Base-by-base conservation (phyloP, 1,140 invertebrate genomes). In the Nymphalis io region DNA sequence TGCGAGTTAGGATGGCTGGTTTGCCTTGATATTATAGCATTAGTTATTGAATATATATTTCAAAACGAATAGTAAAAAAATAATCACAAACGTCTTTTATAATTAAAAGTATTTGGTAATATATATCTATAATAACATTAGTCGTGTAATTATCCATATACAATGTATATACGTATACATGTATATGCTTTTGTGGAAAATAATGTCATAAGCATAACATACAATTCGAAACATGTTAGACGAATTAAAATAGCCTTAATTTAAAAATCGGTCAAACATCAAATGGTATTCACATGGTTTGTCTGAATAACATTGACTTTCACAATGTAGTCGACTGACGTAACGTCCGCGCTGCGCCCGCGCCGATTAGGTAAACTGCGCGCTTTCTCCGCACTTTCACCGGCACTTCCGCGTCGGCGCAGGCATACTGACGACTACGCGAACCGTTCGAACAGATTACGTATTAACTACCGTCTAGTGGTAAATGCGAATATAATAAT, bases 381-480 rank as follows among this genome's bases (percentile, higher is more conserved):
- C 80, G 87, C 89, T 91, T 91, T 91, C 89, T 85, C 88, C 82
- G 79, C 81, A 91, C 89, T 91, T 91, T 89, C 88, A 84, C 88
- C 85, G 55, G 57, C 63, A 81, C 79, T 89, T 90, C 88, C 88
- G 88, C 79, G 76, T 89, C 76, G 72, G 60, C 70, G 23, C 51
- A 72, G 64, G 38, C 53, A 27, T 27, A 27, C 53, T 27, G 51
- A 33, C 42, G 21, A 5, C 46, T 8, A 0, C 27, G 20, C 40
- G 58, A 57, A 44, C 42, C 61, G 61, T 60, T 65, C 55, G 40
- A 58, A 40, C 53, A 39, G 27, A 38, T 73, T 73, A 73, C 71
- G 66, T 68, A 55, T 68, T 46, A 38, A 72, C 20, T 62, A 53
- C 61, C 18, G 39, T 38, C 4, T 59, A n/a, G 38, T 39, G 10